phyloP scores from a whole-genome alignment of 2,113 vertebrate genomes.

The Phylloscopus trochilus region DNA sequence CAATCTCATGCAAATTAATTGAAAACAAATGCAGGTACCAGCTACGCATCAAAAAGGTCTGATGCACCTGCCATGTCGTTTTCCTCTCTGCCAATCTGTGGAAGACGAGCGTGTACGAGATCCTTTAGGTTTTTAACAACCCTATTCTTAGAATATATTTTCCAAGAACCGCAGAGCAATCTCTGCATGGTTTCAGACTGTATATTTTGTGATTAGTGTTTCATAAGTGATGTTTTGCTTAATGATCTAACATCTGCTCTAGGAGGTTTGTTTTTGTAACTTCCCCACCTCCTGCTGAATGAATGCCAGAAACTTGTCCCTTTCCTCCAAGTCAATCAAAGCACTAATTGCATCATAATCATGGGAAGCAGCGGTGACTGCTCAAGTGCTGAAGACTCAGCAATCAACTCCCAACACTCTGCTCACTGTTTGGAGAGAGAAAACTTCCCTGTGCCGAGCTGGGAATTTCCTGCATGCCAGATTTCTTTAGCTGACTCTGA shows the following conservation, averaged over 20 bases:
- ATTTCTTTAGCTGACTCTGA: not conserved
- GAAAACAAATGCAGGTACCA: not conserved
- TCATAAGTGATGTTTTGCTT: constrained; percentile 62
- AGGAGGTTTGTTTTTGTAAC: constrained; percentile 66
- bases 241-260: constrained; percentile 71
- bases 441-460: not conserved
- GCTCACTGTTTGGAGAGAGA: not conserved
- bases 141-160: constrained; percentile 38
- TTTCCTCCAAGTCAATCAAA: constrained; percentile 61
- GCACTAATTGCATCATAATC: constrained; percentile 55
- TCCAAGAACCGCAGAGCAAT: not conserved
- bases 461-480: constrained; percentile 4
- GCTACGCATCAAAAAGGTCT: not conserved
- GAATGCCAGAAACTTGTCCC: constrained; percentile 53
- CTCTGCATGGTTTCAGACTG: constrained; percentile 37
- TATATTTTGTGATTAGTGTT: constrained; percentile 68
- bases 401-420: constrained; percentile 26
- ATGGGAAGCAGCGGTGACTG: constrained; percentile 24
- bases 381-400: constrained; percentile 37
- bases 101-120: not conserved
- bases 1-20: not conserved
- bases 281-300: constrained; percentile 61
- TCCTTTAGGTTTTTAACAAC: not conserved
- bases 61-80: not conserved
- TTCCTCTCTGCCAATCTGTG: not conserved